Evolutionary conservation across 2,113 vertebrate genomes (phyloP).

Genomic region (Podiceps cristatus): DNA sequence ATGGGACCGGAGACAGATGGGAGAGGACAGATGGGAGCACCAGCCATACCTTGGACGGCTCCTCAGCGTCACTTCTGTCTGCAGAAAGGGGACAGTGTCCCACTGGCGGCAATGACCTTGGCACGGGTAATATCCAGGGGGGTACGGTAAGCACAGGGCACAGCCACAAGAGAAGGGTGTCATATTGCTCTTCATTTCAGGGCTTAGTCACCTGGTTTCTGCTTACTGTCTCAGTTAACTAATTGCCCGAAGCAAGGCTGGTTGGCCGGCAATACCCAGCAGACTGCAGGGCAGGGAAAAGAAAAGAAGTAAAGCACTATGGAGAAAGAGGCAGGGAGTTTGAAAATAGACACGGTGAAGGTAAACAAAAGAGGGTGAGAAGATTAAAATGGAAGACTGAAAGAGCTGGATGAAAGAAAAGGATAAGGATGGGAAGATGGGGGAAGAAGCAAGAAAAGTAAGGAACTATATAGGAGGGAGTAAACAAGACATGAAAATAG

Average conservation of each 20-base stretch:
- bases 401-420: background rate
- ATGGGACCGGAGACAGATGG: background rate
- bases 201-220: conserved; percentile 59
- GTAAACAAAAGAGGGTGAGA: background rate
- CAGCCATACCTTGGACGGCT: conserved; percentile 73
- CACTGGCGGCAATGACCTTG: background rate
- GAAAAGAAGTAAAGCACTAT: background rate
- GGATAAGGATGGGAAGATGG: background rate
- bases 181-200: conserved; percentile 21
- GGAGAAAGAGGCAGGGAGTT: background rate
- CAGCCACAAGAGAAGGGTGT: background rate
- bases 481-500: background rate
- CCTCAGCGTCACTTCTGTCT: conserved; percentile 24
- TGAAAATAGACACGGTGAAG: background rate
- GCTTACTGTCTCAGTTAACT: conserved; percentile 69
- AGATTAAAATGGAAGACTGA: background rate
- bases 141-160: background rate
- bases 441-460: background rate
- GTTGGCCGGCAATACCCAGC: background rate
- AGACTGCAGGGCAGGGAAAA: background rate
- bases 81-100: background rate
- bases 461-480: background rate
- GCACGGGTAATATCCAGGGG: conserved; percentile 9
- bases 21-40: accelerated
- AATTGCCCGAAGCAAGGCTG: background rate